Base-by-base conservation (phyloP, 2,113 vertebrate genomes). In the Cardinalis cardinalis region DNA sequence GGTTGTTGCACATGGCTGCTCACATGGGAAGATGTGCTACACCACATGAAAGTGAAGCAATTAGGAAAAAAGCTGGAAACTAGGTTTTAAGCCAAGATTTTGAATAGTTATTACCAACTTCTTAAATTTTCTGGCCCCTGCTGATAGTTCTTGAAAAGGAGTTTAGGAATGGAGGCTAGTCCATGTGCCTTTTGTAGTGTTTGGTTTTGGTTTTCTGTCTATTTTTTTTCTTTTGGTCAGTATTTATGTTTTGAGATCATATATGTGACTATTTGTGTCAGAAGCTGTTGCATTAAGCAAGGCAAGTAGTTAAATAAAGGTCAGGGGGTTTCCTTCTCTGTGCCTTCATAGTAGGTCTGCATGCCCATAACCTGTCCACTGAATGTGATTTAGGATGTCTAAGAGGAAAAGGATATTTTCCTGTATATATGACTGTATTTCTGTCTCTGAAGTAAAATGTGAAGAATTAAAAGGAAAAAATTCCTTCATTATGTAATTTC, bases 391-490 rank as follows among this genome's bases (percentile, higher is more conserved):
- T 92, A 93, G 48, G 58, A 70, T 89, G 87, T 79, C 81, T 88
- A 87, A 88, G 56, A 84, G 80, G 84, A 92, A 84, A 78, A 72
- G 43, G 14, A 78, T 94, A 82, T 93, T 92, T 93, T 87, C 70
- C 61, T 76, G 41, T 79, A 5, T 85, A 44, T 79, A 9, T 48
- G 51, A 84, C 19, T 59, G 28, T 69, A 41, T 79, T 82, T 90
- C 72, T 90, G 76, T 90, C 77, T 79, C 51, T 89, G 51, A 90
- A 81, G 38, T 87, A 89, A 92, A 93, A 88, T 48, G 26, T 79
- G 74, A 89, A 75, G 49, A 95, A 89, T 92, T 78, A 58, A 72
- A 91, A 88, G 70, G 61, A 76, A 93, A 93, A 90, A 89, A 36
- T 55, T 18, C 16, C 69, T 90, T 73, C 11, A 55, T 82, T 92